These are phyloP conservation scores for Proisotoma minuta DNA, from an alignment of 2,888 invertebrate species.

Conservation along the genomic window DNA sequence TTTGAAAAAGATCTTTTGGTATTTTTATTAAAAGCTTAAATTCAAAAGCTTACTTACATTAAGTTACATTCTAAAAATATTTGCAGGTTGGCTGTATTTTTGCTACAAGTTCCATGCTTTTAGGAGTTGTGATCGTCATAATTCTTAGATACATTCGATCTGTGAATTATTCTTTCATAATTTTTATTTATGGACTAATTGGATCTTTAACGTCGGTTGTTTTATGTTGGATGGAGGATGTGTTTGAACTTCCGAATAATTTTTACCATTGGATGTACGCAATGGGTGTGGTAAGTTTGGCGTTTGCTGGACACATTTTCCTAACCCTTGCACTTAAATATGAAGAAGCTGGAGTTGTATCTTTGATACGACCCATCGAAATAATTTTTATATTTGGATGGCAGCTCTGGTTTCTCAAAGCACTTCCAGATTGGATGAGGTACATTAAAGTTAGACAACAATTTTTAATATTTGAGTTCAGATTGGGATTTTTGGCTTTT, in stretches of 20 bases:
- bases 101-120: conserved; percentile 19
- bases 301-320: conserved; percentile 20
- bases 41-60: background rate
- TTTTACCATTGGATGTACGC: conserved; percentile 14
- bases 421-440: conserved; percentile 17
- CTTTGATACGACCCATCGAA: conserved; percentile 15
- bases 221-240: background rate
- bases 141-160: conserved; percentile 20
- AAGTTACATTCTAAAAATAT: background rate
- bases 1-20: conserved; percentile 17
- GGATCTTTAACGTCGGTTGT: conserved; percentile 9
- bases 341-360: conserved; percentile 19
- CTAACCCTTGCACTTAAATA: conserved; percentile 21
- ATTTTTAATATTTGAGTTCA: too few species aligned
- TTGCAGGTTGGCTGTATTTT: conserved; percentile 16
- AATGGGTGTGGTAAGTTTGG: conserved; percentile 9
- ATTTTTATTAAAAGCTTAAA: background rate
- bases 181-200: conserved; percentile 16
- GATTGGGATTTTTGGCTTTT: background rate
- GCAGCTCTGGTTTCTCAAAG: conserved; percentile 11
- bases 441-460: background rate
- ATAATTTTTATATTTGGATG: conserved; percentile 22
- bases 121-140: conserved; percentile 10
- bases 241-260: conserved; percentile 12
- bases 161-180: conserved; percentile 22